Evolutionary conservation across 2,113 vertebrate genomes (phyloP).

Genomic region (Semicossyphus pulcher): DNA sequence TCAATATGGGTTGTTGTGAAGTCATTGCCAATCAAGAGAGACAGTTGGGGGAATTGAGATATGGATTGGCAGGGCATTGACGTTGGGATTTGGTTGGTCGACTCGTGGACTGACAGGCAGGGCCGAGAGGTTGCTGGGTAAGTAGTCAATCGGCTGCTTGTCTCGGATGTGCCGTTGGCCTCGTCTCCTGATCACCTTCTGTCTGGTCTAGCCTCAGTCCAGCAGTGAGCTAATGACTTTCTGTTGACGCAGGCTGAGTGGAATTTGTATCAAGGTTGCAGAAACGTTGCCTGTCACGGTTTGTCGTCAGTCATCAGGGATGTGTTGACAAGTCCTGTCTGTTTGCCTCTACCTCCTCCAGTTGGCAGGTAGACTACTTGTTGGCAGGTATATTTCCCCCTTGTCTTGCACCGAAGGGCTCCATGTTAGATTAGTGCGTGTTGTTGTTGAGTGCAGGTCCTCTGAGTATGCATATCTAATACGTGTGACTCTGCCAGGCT

Average conservation of each 20-base stretch:
- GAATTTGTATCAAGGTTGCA: conserved; percentile 12
- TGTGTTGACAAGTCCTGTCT: conserved; percentile 56
- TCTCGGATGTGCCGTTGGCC: conserved; percentile 11
- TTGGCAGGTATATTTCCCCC: conserved; percentile 59
- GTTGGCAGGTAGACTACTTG: conserved; percentile 54
- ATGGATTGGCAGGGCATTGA: conserved; percentile 21
- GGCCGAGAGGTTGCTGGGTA: conserved; percentile 44
- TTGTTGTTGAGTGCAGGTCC: conserved; percentile 46
- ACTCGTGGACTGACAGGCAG: conserved; percentile 38
- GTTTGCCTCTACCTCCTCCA: conserved; percentile 38
- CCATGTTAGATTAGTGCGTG: conserved; percentile 9
- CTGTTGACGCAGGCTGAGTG: background rate
- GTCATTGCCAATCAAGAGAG: conserved; percentile 9
- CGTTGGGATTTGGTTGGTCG: conserved; percentile 16
- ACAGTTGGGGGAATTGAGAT: conserved; percentile 28
- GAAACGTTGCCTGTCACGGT: conserved; percentile 33
- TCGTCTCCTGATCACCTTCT: conserved; percentile 10
- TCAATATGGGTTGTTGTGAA: conserved; percentile 23
- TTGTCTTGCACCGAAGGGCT: conserved; percentile 34
- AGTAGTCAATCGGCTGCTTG: conserved; percentile 16
- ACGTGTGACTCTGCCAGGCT: conserved; percentile 15
- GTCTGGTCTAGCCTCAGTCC: background rate
- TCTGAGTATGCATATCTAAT: conserved; percentile 24
- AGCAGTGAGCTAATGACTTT: conserved; percentile 19
- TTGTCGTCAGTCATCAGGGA: conserved; percentile 45